Percentiles rank a stretch among this genome's conserved stretches.
These are phyloP conservation scores for Archocentrus centrarchus DNA, from an alignment of 2,113 vertebrate genomes.

Conservation along the genomic window DNA sequence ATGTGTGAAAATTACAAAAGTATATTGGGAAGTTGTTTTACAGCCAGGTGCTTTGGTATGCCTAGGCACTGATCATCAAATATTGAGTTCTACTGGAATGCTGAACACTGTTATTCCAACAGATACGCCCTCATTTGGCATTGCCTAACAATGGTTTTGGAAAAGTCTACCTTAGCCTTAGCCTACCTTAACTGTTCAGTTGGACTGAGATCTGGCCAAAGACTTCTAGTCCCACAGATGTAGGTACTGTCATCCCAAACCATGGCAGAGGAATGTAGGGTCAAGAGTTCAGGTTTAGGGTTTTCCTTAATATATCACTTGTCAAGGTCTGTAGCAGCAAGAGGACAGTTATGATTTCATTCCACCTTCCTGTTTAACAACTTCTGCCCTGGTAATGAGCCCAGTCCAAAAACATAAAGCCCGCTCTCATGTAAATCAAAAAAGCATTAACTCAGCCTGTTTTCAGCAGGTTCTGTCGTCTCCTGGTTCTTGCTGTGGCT, in stretches of 20 bases:
- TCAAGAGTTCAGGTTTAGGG: background rate
- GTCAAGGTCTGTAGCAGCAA: background rate
- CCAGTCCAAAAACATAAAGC: background rate
- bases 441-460: background rate
- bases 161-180: background rate
- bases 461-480: background rate
- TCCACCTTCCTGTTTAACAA: background rate
- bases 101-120: background rate
- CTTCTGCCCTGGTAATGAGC: conserved; percentile 2
- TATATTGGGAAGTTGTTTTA: background rate
- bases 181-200: background rate
- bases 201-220: background rate
- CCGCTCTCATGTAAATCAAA: conserved; percentile 2
- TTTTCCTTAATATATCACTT: background rate
- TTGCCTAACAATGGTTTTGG: background rate
- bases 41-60: background rate
- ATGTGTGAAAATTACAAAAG: background rate
- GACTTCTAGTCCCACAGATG: background rate
- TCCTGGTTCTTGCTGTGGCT: background rate
- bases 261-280: background rate
- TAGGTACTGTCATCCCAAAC: background rate
- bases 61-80: background rate
- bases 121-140: background rate
- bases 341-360: background rate
- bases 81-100: background rate